phyloP scores from a whole-genome alignment of 2,888 invertebrate genomes.

The Adelognathus sp. region DNA sequence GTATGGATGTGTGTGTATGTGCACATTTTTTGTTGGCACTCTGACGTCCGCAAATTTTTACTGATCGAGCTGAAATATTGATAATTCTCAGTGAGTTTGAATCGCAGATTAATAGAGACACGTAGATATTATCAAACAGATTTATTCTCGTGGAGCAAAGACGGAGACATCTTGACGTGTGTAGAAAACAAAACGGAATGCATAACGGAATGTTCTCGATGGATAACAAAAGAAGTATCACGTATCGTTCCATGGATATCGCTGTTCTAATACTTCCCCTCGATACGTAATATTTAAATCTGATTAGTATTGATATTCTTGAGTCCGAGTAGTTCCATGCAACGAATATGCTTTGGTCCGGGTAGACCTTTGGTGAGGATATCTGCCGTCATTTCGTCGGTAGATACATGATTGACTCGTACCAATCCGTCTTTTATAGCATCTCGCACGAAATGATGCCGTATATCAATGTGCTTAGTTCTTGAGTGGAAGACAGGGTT shows the following conservation, averaged over 20 bases:
- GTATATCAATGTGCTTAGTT: conserved; percentile 45
- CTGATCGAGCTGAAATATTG: too few relatives aligned
- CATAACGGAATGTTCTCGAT: neutral
- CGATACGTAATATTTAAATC: neutral
- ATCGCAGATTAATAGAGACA: neutral
- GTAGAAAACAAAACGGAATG: neutral
- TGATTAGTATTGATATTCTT: neutral
- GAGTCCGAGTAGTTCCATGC: conserved; percentile 1
- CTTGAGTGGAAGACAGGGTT: conserved; percentile 37
- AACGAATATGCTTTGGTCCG: conserved; percentile 58
- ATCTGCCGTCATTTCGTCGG: conserved; percentile 43
- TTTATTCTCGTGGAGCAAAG: neutral
- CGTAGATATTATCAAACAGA: neutral
- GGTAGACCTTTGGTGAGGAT: conserved; percentile 73
- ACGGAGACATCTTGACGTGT: neutral
- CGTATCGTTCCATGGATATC: neutral
- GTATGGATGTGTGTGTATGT: too few relatives aligned
- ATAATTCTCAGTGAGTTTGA: neutral
- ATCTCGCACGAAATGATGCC: conserved; percentile 54
- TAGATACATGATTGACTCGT: conserved; percentile 11
- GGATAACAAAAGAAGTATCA: neutral
- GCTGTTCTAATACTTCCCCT: conserved; percentile 21
- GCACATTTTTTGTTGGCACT: too few relatives aligned
- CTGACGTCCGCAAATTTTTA: too few relatives aligned
- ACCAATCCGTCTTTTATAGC: conserved; percentile 19